Evolutionary conservation across 2,888 invertebrate species (phyloP).

Genomic region (Yponomeuta plumbellus): DNA sequence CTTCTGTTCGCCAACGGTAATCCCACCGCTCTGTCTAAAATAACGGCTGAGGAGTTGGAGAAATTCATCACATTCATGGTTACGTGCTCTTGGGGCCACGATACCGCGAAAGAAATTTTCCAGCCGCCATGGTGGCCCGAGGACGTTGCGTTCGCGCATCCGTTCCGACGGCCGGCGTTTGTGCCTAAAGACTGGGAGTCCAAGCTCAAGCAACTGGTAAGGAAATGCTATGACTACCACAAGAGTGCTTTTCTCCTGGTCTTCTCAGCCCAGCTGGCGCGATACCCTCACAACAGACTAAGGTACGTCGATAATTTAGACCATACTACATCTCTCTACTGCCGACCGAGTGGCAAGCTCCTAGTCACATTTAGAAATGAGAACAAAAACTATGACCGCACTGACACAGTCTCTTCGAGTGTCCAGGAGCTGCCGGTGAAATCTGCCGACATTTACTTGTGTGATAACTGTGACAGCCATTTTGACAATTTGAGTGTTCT

Average conservation of each 20-base stretch:
- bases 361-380: slow-evolving; percentile 86
- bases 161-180: slow-evolving; percentile 73
- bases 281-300: slow-evolving; percentile 78
- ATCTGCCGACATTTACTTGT: slow-evolving; percentile 82
- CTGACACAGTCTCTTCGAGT: slow-evolving; percentile 51
- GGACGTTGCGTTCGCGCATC: slow-evolving; percentile 79
- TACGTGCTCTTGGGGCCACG: slow-evolving; percentile 83
- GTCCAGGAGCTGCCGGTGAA: slow-evolving; percentile 71
- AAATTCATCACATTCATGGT: slow-evolving; percentile 85
- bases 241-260: slow-evolving; percentile 82
- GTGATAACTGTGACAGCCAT: slow-evolving; percentile 86
- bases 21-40: slow-evolving; percentile 80
- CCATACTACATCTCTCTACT: slow-evolving; percentile 83
- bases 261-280: slow-evolving; percentile 82
- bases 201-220: slow-evolving; percentile 79
- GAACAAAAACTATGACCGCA: slow-evolving; percentile 77
- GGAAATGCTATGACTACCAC: slow-evolving; percentile 83
- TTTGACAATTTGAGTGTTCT: slow-evolving; percentile 71
- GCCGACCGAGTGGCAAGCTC: slow-evolving; percentile 79
- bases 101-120: slow-evolving; percentile 72
- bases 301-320: slow-evolving; percentile 84
- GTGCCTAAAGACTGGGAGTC: slow-evolving; percentile 75
- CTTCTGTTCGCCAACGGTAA: slow-evolving; percentile 83
- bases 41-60: slow-evolving; percentile 79
- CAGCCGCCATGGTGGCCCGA: slow-evolving; percentile 85